phyloP scores from a whole-genome alignment of 2,113 vertebrate species.

The Dasyurus viverrinus region DNA sequence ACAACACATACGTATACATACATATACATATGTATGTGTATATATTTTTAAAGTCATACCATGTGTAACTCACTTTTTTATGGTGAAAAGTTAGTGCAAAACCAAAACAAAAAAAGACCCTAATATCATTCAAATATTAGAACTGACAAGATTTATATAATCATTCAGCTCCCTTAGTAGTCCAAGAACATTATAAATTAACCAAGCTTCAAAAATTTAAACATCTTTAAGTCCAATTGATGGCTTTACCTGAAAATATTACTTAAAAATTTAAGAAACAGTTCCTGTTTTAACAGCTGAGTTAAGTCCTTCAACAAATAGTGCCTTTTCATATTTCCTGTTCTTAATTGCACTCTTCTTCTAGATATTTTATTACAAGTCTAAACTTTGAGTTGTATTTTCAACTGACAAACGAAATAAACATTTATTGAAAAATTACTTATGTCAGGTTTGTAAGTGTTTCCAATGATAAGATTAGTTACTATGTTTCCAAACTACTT shows the following conservation, averaged over 20 bases:
- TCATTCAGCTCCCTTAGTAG: slow-evolving; percentile 73
- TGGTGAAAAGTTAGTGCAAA: slow-evolving; percentile 19
- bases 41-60: not conserved
- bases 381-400: slow-evolving; percentile 72
- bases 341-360: slow-evolving; percentile 78
- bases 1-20: not conserved
- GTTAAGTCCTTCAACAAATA: slow-evolving; percentile 78
- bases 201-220: slow-evolving; percentile 73
- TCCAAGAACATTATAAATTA: slow-evolving; percentile 77
- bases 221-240: slow-evolving; percentile 77
- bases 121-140: slow-evolving; percentile 33
- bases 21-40: not conserved
- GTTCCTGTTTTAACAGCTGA: slow-evolving; percentile 83
- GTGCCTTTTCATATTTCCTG: slow-evolving; percentile 79
- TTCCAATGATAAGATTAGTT: slow-evolving; percentile 70
- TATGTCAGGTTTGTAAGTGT: slow-evolving; percentile 48
- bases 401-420: slow-evolving; percentile 75
- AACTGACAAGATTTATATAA: slow-evolving; percentile 75
- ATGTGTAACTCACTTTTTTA: slow-evolving; percentile 32
- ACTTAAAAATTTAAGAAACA: slow-evolving; percentile 73
- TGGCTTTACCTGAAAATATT: slow-evolving; percentile 70
- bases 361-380: slow-evolving; percentile 73
- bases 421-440: slow-evolving; percentile 20
- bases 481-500: slow-evolving; percentile 57
- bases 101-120: not conserved